A percentile compares a stretch with the other conserved stretches of the same genome.
Conservation (phyloP, 1,140 invertebrate species). For the Dreissena rostriformis region DNA sequence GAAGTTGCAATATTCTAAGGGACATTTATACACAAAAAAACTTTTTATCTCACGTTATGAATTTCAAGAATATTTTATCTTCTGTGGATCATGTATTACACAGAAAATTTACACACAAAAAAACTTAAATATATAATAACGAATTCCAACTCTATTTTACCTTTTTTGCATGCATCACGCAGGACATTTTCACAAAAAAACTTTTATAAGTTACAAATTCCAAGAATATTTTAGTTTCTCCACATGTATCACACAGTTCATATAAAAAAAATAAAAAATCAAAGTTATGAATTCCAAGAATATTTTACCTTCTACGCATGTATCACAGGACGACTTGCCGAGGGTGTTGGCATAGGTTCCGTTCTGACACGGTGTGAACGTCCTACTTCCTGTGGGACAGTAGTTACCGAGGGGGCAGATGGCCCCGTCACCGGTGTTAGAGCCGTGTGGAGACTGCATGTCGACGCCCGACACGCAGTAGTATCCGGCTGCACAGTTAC, state of each 20-base stretch:
- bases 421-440: constrained; percentile 73
- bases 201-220: too few relatives aligned
- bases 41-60: too few relatives aligned
- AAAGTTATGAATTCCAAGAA: background rate
- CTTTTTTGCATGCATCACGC: constrained; percentile 69
- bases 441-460: constrained; percentile 69
- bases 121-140: too few relatives aligned
- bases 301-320: constrained; percentile 72
- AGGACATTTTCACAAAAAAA: too few relatives aligned
- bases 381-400: constrained; percentile 71
- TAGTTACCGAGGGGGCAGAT: constrained; percentile 75
- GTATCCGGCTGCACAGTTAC: constrained; percentile 75
- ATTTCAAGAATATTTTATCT: background rate
- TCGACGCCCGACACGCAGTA: constrained; percentile 77
- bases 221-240: too few relatives aligned
- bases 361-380: constrained; percentile 73
- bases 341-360: constrained; percentile 76
- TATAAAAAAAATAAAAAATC: too few relatives aligned
- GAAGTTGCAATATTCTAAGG: too few relatives aligned
- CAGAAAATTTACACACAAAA: too few relatives aligned
- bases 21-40: too few relatives aligned
- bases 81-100: too few relatives aligned
- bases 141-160: too few relatives aligned
- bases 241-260: too few relatives aligned
- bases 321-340: constrained; percentile 70